These are phyloP conservation scores for Dicaeum eximium DNA, from an alignment of 2,113 vertebrate species.

Conservation along the genomic window DNA sequence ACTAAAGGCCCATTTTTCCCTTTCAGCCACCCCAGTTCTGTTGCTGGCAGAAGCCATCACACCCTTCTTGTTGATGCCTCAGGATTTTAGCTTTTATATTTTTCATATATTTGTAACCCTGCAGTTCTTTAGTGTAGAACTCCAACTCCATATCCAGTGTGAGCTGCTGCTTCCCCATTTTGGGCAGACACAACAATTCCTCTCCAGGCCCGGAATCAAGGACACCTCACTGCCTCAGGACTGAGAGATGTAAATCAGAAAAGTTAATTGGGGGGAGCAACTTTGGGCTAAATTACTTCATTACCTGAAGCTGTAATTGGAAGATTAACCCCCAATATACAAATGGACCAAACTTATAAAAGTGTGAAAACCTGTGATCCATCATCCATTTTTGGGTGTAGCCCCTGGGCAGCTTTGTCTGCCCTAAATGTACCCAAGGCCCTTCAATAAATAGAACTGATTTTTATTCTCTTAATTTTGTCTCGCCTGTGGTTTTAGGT, in stretches of 20 bases:
- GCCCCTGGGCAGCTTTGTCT: background rate
- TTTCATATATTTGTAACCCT: fast-evolving
- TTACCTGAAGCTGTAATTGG: background rate
- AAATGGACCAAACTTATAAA: background rate
- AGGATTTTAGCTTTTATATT: background rate
- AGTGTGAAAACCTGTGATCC: fast-evolving
- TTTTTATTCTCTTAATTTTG: no score
- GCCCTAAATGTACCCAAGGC: fast-evolving
- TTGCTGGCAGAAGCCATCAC: background rate
- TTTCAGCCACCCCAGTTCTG: background rate
- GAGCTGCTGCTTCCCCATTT: background rate
- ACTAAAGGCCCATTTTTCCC: background rate
- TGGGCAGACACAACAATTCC: background rate
- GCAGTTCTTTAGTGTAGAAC: fast-evolving
- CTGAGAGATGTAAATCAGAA: background rate
- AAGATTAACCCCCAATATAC: fast-evolving
- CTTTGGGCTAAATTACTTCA: background rate
- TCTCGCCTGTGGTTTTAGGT: background rate
- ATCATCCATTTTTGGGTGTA: fast-evolving
- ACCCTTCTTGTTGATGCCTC: background rate
- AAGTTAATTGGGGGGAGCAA: background rate
- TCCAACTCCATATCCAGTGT: background rate
- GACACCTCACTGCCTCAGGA: background rate
- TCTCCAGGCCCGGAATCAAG: background rate
- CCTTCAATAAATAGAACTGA: fast-evolving